Base-by-base conservation (phyloP, 2,888 invertebrate species). In the Cheilosia vulpina region DNA sequence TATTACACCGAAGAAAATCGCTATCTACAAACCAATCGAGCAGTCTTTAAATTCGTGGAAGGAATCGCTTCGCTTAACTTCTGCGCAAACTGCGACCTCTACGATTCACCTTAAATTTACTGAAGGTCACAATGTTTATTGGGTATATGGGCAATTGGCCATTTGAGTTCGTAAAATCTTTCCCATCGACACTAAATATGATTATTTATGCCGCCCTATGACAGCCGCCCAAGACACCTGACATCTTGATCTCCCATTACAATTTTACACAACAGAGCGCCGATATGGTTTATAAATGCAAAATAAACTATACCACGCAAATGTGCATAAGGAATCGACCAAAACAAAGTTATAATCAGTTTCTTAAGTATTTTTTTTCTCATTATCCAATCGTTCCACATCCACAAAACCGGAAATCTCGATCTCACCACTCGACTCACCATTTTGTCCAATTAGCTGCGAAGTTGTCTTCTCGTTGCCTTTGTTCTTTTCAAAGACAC, bases 401-500 rank as follows among this genome's bases (percentile, higher is more conserved):
- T 2, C 13, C 24, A 45, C 45, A 45, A 38, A n/a, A 52, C 71
- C 76, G 79, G 76, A 87, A 87, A 76, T 68, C 17, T 65, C 52
- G 38, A 38, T 38, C 38, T 38, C 13, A 11, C 27, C 4, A 34
- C 11, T 11, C 34, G 47, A 87, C 88, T 88, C 84, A 89, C 88
- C 88, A 87, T 89, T 89, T 88, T 87, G 88, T 87, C 88, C 87
- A 87, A 88, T 88, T 88, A 88, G 83, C 77, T 87, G 82, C 52
- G 81, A 75, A 53, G 71, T 75, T 72, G 87, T 78, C 77, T 87
- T 82, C 66, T 87, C 78, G 17, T 68, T 87, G 65, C 71, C 57
- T 73, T 82, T 87, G 69, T 75, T 77, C 65, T 77, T 81, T 63
- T 77, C 87, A 53, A 78, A 77, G 19, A 53, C 55, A 60, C 80